Evolutionary conservation across 2,888 invertebrate genomes (phyloP).

Genomic region (Rhingia rostrata): DNA sequence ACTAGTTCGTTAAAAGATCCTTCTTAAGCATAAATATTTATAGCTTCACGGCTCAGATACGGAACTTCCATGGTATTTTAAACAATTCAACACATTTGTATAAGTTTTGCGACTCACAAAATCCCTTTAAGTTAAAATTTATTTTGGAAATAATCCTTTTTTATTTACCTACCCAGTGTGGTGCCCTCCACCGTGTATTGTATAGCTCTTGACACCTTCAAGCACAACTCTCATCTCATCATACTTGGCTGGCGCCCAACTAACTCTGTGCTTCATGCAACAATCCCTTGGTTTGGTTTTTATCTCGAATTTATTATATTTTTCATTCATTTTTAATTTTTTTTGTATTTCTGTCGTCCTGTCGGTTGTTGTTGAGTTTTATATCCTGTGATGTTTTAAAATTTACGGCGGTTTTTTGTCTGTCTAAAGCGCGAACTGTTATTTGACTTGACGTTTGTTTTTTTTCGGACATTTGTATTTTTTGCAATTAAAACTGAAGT

Average conservation of each 20-base stretch:
- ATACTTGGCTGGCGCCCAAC: constrained; percentile 7
- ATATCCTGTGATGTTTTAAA: neutral
- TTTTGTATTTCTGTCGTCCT: constrained; percentile 2
- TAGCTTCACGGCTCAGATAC: too few relatives aligned
- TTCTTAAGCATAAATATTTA: too few relatives aligned
- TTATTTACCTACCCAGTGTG: too few relatives aligned
- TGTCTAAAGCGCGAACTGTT: too few relatives aligned
- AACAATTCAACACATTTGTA: too few relatives aligned
- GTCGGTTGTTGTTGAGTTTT: constrained; percentile 1
- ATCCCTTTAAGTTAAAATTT: too few relatives aligned
- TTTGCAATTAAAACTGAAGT: neutral
- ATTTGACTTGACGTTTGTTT: neutral
- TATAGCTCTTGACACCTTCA: constrained; percentile 2
- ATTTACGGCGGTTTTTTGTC: neutral
- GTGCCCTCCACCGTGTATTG: neutral
- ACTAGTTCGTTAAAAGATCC: too few relatives aligned
- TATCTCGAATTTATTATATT: constrained; percentile 20
- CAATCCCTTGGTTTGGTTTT: constrained; percentile 5
- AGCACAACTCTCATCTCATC: neutral
- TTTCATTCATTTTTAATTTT: constrained; percentile 1
- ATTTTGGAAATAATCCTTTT: too few relatives aligned
- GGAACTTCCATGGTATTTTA: too few relatives aligned
- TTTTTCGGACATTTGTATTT: neutral
- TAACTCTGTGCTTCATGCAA: constrained; percentile 10
- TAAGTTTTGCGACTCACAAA: too few relatives aligned